A percentile compares a stretch with the other conserved stretches of the same genome.
Evolutionary conservation across 2,797 vertebrate genomes (phyloP).

Genomic region (Parauchenoglanis punctatus): DNA sequence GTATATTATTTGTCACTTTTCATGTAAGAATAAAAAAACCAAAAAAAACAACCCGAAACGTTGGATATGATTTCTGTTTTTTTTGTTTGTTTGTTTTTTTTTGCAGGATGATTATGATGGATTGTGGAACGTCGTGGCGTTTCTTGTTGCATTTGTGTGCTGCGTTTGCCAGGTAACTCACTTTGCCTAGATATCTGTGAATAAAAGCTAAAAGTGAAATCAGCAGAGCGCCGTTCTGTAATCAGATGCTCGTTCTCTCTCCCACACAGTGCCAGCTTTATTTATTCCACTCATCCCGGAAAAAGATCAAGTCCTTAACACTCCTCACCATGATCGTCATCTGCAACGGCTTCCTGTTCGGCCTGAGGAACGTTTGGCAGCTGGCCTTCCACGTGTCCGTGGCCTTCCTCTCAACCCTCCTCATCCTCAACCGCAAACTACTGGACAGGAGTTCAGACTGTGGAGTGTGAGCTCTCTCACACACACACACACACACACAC

Average conservation of each 20-base stretch:
- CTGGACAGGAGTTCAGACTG: constrained; percentile 81
- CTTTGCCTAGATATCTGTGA: neutral
- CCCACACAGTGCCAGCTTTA: constrained; percentile 88
- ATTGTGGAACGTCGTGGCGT: constrained; percentile 86
- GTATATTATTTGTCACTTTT: neutral
- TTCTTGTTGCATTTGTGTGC: constrained; percentile 87
- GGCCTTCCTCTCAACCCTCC: constrained; percentile 82
- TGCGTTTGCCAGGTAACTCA: constrained; percentile 85
- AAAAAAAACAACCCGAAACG: neutral
- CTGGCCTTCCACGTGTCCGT: constrained; percentile 89
- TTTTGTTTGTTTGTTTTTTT: too few species aligned
- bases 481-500: neutral
- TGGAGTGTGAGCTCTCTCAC: constrained; percentile 77
- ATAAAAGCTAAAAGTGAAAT: neutral
- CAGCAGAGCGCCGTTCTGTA: neutral
- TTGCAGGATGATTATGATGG: constrained; percentile 87
- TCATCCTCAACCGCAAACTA: constrained; percentile 84
- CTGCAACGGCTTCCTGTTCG: constrained; percentile 87
- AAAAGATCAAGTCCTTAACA: constrained; percentile 80
- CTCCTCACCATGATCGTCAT: constrained; percentile 78
- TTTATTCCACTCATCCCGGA: constrained; percentile 86
- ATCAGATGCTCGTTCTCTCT: neutral
- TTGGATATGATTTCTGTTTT: neutral
- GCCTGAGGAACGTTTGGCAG: constrained; percentile 88
- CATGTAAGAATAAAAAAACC: neutral